phyloP scores from a whole-genome alignment of 2,113 vertebrate species.

The Sebastes schlegelii region DNA sequence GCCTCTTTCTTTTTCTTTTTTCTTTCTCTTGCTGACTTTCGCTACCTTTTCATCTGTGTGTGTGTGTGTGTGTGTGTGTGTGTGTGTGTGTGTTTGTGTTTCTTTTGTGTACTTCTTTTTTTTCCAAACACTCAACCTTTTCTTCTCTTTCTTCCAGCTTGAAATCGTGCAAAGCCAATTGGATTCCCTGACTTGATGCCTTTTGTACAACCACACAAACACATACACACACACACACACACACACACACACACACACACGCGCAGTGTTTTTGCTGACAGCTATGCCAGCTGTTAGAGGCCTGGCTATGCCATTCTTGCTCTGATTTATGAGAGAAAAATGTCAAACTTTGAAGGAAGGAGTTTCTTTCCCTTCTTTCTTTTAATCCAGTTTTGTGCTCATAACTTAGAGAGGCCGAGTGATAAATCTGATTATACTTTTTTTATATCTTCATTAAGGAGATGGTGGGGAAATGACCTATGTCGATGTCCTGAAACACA shows the following conservation, averaged over 20 bases:
- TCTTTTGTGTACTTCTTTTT: slow-evolving; percentile 4
- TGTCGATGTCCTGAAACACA: slow-evolving; percentile 1
- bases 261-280: slow-evolving; percentile 47
- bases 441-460: slow-evolving; percentile 4
- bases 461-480: background rate
- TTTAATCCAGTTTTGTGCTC: slow-evolving; percentile 3
- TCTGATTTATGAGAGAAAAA: slow-evolving; percentile 47
- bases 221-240: slow-evolving; percentile 25
- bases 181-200: slow-evolving; percentile 94
- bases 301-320: slow-evolving; percentile 9
- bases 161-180: slow-evolving; percentile 96
- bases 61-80: slow-evolving; percentile 3
- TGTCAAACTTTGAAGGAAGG: slow-evolving; percentile 11
- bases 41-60: slow-evolving; percentile 9
- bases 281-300: slow-evolving; percentile 52
- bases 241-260: slow-evolving; percentile 23
- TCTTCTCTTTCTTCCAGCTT: slow-evolving; percentile 86
- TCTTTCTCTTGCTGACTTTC: background rate
- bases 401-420: background rate
- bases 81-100: background rate
- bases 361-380: slow-evolving; percentile 8
- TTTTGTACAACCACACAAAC: slow-evolving; percentile 54
- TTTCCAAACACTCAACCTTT: slow-evolving; percentile 40
- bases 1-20: background rate
- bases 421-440: background rate